phyloP scores from a whole-genome alignment of 53 echinoderm and acorn worm species.

The Luidia sarsii region DNA sequence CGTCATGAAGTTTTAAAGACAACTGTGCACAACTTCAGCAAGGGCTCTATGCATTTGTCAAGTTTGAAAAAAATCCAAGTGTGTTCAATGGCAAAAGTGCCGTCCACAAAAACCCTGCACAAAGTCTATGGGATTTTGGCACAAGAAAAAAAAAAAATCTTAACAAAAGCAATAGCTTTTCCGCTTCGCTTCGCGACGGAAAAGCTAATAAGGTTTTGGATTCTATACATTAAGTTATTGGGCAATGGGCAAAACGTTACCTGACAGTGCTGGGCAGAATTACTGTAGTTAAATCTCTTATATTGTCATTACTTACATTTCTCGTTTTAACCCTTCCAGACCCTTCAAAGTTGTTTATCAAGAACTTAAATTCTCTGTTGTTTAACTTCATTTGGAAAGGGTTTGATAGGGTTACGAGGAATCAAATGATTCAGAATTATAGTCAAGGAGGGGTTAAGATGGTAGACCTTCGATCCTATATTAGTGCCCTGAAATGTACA shows the following conservation, averaged over 20 bases:
- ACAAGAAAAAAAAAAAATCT: too few relatives aligned
- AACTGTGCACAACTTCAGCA: too few relatives aligned
- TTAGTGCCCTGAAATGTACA: background rate
- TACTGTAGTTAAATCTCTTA: slow-evolving; percentile 12
- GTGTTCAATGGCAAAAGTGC: too few relatives aligned
- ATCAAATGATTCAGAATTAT: background rate
- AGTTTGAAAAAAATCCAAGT: too few relatives aligned
- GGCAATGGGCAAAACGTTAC: slow-evolving; percentile 7
- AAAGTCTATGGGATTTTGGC: too few relatives aligned
- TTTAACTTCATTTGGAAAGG: slow-evolving; percentile 17
- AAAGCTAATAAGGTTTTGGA: slow-evolving; percentile 8
- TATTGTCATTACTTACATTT: background rate
- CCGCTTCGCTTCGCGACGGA: too few relatives aligned
- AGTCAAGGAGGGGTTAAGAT: slow-evolving; percentile 19
- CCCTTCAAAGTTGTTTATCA: background rate
- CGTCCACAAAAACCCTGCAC: too few relatives aligned
- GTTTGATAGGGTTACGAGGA: background rate
- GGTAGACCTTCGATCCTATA: slow-evolving; percentile 5
- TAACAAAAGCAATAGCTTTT: too few relatives aligned
- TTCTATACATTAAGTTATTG: background rate
- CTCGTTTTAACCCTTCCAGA: slow-evolving; percentile 2
- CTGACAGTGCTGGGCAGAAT: background rate
- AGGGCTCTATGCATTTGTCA: too few relatives aligned
- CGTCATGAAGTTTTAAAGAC: too few relatives aligned
- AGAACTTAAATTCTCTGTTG: background rate